Base-by-base conservation (phyloP, 2,888 invertebrate species). In the Hirtodrosophila alboralis region DNA sequence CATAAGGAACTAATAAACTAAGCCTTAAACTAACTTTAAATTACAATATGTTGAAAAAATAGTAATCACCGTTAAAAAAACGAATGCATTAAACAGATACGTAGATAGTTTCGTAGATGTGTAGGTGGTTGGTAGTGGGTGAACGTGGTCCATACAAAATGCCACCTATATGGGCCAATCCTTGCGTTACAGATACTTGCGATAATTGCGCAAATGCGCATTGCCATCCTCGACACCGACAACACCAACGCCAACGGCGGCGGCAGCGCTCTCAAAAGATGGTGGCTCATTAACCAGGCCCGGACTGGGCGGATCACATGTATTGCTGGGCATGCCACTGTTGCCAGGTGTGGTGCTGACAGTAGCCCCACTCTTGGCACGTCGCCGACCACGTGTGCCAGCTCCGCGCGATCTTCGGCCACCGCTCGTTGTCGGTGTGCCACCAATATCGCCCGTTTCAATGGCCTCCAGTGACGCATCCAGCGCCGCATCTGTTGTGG, bases 101-200 rank as follows among this genome's bases (percentile, higher is more conserved):
- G 23, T 60, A 27, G 40, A 49, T 53, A 36, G 44, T 47, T 31
- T 43, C 13, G 12, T 23, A 18, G 18, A 54, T 37, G 48, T 30
- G 65, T 48, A 27, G 49, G 33, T 60, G 47, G 49, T 40, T 26
- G 8, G 45, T 43, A 37, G 26, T 23, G 16, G 37, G 43, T 27
- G 30, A 41, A 43, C 26, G 37, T 52, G 36, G 59, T 66, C 63
- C 63, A 47, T 47, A 37, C 30, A 27, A 43, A 40, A 28, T 60
- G 34, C 60, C 47, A 59, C 33, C 43, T 63, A 67, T 10, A 53
- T 60, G 45, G 53, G 36, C 18, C 33, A 37, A 34, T 69, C 56
- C 70, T 49, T 62, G 72, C 75, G 81, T 90, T 90, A 91, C 88
- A 90, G 90, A 88, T 90, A 91, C 84, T 91, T 91, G 67, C 90